phyloP scores from a whole-genome alignment of 2,113 vertebrate species.

The Myrmophylax atrothorax region DNA sequence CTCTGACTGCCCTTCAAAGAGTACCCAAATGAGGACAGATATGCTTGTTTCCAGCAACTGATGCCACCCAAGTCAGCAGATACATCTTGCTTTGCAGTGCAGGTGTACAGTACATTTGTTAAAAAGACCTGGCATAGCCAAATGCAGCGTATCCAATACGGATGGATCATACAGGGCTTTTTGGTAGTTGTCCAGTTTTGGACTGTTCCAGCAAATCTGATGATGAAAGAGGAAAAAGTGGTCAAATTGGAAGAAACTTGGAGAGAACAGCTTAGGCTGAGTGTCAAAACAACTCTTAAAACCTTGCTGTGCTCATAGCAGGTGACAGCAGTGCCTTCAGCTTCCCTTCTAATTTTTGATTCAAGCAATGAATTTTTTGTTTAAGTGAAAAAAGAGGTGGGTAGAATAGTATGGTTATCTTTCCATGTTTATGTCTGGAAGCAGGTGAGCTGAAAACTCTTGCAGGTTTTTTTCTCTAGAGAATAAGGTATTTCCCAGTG shows the following conservation, averaged over 20 bases:
- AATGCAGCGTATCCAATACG: rapidly evolving
- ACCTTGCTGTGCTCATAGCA: neutral
- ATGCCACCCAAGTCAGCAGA: neutral
- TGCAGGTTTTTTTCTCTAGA: neutral
- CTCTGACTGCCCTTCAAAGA: neutral
- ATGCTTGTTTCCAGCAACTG: neutral
- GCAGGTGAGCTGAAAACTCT: neutral
- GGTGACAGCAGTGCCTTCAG: neutral
- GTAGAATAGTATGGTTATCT: neutral
- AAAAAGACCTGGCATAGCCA: neutral
- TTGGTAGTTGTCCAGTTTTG: neutral
- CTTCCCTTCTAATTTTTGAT: neutral
- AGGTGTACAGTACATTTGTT: neutral
- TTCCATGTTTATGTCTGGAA: neutral
- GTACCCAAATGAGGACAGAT: neutral
- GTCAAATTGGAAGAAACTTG: neutral
- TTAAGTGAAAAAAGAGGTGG: neutral
- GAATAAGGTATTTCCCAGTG: neutral
- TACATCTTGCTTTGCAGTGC: neutral
- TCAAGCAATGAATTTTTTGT: neutral
- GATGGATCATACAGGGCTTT: neutral
- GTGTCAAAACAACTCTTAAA: neutral
- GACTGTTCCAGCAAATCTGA: neutral
- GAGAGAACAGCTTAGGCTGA: neutral
- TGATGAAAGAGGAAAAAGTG: neutral